Conservation (phyloP, 1,140 invertebrate species). For the Drosophila tsacasi region DNA sequence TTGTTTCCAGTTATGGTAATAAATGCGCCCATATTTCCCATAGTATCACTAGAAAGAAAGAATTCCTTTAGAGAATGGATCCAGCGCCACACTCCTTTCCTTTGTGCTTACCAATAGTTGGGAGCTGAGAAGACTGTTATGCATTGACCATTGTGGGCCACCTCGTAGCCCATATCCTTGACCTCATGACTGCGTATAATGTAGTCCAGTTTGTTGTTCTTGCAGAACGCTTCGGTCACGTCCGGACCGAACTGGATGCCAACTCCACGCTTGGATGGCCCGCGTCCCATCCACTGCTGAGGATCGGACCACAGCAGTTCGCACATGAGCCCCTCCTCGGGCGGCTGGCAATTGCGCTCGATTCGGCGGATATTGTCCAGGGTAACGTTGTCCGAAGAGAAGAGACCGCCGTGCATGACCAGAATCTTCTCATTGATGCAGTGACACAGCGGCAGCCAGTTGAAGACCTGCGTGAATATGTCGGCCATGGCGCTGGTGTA, state of each 20-base stretch:
- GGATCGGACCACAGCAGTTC: slow-evolving; percentile 99
- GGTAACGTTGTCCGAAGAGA: slow-evolving; percentile 95
- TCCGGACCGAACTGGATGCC: slow-evolving; percentile 99
- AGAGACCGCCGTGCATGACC: slow-evolving; percentile 98
- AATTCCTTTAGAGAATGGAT: neutral
- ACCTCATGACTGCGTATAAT: slow-evolving; percentile 99
- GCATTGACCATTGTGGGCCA: slow-evolving; percentile 96
- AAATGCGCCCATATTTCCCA: slow-evolving; percentile 99
- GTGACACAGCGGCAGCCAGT: slow-evolving; percentile 98
- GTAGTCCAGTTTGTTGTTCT: slow-evolving; percentile 95
- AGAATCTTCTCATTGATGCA: slow-evolving; percentile 96
- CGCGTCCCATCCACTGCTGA: slow-evolving; percentile 93
- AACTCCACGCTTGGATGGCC: slow-evolving; percentile 98
- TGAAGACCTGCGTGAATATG: slow-evolving; percentile 99
- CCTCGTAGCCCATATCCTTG: slow-evolving; percentile 98
- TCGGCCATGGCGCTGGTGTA: slow-evolving; percentile 97
- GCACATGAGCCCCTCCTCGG: slow-evolving; percentile 98
- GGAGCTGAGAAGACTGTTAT: slow-evolving; percentile 99
- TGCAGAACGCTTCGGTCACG: slow-evolving; percentile 95
- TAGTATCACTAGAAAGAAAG: slow-evolving; percentile 94
- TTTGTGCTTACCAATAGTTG: slow-evolving; percentile 96
- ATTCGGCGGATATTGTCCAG: slow-evolving; percentile 95
- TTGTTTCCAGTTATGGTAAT: slow-evolving; percentile 97
- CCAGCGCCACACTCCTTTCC: neutral
- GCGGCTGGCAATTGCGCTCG: slow-evolving; percentile 97